Percentiles rank a stretch among this genome's conserved stretches.
phyloP scores from a whole-genome alignment of 2,888 invertebrate genomes.

The Iphiclides podalirius region DNA sequence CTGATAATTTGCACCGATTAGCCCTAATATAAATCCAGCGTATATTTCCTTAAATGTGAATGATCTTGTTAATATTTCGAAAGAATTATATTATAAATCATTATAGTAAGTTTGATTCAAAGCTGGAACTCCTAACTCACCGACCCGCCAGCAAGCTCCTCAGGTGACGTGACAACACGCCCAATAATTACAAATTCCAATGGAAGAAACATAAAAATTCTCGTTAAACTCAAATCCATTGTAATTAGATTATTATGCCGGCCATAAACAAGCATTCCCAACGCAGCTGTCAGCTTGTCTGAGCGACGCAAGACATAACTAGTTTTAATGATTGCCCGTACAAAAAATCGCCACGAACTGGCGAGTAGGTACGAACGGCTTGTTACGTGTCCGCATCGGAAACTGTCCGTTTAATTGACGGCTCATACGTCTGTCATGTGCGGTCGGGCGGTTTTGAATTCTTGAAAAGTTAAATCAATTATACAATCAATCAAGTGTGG shows the following conservation, averaged over 20 bases:
- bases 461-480: conserved; percentile 72
- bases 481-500: conserved; percentile 74
- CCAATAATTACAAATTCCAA: not conserved
- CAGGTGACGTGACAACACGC: too few relatives aligned
- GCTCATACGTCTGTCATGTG: conserved; percentile 60
- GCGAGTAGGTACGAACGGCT: conserved; percentile 37
- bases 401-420: conserved; percentile 76
- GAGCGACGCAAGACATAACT: conserved; percentile 43
- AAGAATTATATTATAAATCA: too few relatives aligned
- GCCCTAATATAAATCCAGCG: too few relatives aligned
- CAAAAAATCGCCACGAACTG: conserved; percentile 41
- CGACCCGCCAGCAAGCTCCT: too few relatives aligned
- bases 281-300: conserved; percentile 59
- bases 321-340: conserved; percentile 56
- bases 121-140: too few relatives aligned
- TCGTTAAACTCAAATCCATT: conserved; percentile 1
- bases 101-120: too few relatives aligned
- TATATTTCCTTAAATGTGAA: too few relatives aligned
- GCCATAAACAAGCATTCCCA: conserved; percentile 48
- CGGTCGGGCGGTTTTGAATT: conserved; percentile 59
- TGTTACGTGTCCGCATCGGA: conserved; percentile 70
- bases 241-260: conserved; percentile 20
- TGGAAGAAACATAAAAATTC: conserved; percentile 5
- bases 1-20: too few relatives aligned
- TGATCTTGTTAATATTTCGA: too few relatives aligned